phyloP scores from a whole-genome alignment of 2,888 invertebrate genomes.

The Rhodophaea formosa region DNA sequence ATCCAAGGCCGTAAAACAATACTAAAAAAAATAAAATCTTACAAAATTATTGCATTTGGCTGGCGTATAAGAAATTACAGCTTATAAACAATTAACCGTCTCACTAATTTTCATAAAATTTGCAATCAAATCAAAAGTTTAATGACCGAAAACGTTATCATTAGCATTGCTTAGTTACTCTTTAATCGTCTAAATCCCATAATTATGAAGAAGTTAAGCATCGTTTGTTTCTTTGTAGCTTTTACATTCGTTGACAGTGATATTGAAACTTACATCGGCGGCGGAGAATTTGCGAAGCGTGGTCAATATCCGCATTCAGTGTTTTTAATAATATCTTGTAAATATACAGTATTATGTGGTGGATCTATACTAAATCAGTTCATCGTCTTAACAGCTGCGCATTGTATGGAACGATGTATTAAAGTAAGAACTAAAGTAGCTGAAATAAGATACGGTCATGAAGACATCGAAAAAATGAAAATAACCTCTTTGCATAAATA shows the following conservation, averaged over 20 bases:
- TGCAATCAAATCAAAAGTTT: no score
- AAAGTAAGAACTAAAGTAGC: neutral
- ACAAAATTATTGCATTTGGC: no score
- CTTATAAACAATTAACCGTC: no score
- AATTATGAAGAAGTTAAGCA: neutral
- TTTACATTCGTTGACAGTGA: neutral
- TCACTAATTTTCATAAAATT: no score
- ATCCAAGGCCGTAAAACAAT: no score
- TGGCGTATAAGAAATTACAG: no score
- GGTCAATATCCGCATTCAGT: constrained; percentile 29
- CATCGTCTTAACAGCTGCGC: constrained; percentile 33
- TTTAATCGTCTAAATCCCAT: neutral
- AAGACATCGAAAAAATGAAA: constrained; percentile 25
- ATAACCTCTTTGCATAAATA: constrained; percentile 18
- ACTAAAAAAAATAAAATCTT: no score
- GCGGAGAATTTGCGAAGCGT: constrained; percentile 27
- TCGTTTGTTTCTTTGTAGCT: neutral
- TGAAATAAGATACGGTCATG: constrained; percentile 18
- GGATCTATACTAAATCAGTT: constrained; percentile 34
- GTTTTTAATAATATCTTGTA: constrained; percentile 29
- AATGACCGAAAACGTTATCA: no score
- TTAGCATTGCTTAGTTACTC: no score
- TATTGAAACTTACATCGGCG: constrained; percentile 28
- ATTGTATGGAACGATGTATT: constrained; percentile 28
- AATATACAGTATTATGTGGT: constrained; percentile 30